Conservation (phyloP, 2,888 invertebrate species). For the Ferrisia virgata region DNA sequence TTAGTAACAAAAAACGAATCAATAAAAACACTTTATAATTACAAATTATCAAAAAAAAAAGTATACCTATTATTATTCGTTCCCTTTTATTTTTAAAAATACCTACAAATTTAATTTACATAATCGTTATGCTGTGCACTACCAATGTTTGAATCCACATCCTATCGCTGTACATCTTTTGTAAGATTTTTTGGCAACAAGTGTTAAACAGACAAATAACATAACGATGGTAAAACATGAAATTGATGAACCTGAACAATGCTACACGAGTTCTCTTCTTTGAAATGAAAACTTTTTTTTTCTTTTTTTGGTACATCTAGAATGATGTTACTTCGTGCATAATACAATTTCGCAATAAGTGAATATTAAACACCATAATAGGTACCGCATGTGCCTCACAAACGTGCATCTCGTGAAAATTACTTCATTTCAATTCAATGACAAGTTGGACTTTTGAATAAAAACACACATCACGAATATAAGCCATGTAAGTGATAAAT, state of each 20-base stretch:
- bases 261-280: background rate
- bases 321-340: conserved; percentile 1
- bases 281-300: background rate
- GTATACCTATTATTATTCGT: no score
- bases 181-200: background rate
- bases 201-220: background rate
- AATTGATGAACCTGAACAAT: background rate
- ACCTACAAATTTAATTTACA: no score
- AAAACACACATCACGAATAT: background rate
- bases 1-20: no score
- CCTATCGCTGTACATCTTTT: background rate
- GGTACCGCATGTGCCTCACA: background rate
- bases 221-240: no score
- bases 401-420: conserved; percentile 12
- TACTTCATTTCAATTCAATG: background rate
- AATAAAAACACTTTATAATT: no score
- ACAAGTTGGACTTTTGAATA: conserved; percentile 25
- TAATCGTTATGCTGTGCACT: no score
- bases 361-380: background rate
- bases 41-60: no score
- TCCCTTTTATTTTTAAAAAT: no score
- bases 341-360: background rate
- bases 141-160: background rate
- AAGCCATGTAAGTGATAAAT: background rate
- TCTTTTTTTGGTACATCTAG: background rate